These are phyloP conservation scores for Oeneis ivallda DNA, from an alignment of 2,888 invertebrate genomes.

Conservation along the genomic window DNA sequence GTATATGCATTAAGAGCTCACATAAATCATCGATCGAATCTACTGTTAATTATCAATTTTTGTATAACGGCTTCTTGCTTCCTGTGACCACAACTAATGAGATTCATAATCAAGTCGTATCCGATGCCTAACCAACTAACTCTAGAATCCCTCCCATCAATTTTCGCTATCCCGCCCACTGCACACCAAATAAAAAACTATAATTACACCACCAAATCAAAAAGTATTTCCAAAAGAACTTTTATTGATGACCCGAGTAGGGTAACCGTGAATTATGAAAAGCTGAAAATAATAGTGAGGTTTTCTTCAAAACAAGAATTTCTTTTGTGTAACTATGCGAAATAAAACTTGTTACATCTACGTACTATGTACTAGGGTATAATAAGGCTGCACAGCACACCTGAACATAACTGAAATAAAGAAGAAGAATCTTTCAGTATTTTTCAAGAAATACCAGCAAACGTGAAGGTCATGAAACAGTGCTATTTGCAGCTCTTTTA, in stretches of 20 bases:
- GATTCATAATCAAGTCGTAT: conserved; percentile 59
- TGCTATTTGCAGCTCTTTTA: too few relatives aligned
- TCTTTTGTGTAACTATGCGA: too few relatives aligned
- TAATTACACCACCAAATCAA: conserved; percentile 60
- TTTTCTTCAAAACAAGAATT: too few relatives aligned
- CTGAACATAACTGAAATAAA: too few relatives aligned
- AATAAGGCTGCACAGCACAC: too few relatives aligned
- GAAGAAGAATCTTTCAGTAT: too few relatives aligned
- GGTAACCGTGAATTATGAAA: conserved; percentile 9
- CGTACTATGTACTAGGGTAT: too few relatives aligned
- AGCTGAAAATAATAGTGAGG: not conserved
- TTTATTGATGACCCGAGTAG: conserved; percentile 35
- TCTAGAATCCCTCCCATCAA: conserved; percentile 62
- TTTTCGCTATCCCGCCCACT: conserved; percentile 63
- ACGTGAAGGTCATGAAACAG: too few relatives aligned
- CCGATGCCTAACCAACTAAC: conserved; percentile 49
- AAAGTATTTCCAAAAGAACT: conserved; percentile 45
- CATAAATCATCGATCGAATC: conserved; percentile 36
- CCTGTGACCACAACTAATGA: conserved; percentile 48
- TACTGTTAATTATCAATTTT: conserved; percentile 34
- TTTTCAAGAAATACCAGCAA: too few relatives aligned
- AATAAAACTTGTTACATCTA: too few relatives aligned
- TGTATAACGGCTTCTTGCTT: conserved; percentile 36
- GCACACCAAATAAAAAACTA: conserved; percentile 64
- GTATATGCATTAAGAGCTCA: conserved; percentile 15